Evolutionary conservation across 2,113 vertebrate genomes (phyloP).

Genomic region (Pampusana beccarii): DNA sequence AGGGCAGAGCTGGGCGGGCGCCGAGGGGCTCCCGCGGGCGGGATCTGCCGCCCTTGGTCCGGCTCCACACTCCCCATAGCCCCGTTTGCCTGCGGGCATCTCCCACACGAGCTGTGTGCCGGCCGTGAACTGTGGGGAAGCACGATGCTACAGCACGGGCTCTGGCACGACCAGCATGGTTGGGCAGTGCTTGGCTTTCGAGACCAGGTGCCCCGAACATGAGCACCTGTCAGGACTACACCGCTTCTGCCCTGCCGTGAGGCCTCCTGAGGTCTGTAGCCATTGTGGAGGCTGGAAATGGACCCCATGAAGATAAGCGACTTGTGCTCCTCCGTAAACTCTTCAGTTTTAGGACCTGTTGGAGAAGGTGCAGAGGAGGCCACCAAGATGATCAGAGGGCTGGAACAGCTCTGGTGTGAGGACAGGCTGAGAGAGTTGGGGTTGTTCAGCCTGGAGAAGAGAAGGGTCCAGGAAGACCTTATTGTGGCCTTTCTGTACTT

Average conservation of each 20-base stretch:
- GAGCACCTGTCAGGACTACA: fast-evolving
- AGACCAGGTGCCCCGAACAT: fast-evolving
- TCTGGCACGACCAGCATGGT: fast-evolving
- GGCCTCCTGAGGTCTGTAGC: neutral
- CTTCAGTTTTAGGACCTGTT: neutral
- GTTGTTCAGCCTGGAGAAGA: too few species aligned
- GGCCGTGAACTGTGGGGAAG: fast-evolving
- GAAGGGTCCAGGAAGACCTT: too few species aligned
- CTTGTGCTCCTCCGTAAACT: neutral
- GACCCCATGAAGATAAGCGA: neutral
- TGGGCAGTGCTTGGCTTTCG: neutral
- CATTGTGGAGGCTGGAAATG: fast-evolving
- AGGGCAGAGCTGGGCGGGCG: neutral
- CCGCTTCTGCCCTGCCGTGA: fast-evolving
- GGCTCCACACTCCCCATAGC: fast-evolving
- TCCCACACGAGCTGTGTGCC: fast-evolving
- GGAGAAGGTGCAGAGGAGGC: too few species aligned
- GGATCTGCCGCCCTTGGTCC: neutral
- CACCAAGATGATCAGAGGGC: too few species aligned
- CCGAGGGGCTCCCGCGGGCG: too few species aligned
- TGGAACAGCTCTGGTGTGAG: too few species aligned
- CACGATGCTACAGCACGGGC: fast-evolving
- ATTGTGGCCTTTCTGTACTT: too few species aligned
- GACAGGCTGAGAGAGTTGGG: too few species aligned
- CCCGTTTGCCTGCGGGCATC: neutral